These are phyloP conservation scores for Matsumyia berberina DNA, from an alignment of 2,888 invertebrate species.

Conservation along the genomic window DNA sequence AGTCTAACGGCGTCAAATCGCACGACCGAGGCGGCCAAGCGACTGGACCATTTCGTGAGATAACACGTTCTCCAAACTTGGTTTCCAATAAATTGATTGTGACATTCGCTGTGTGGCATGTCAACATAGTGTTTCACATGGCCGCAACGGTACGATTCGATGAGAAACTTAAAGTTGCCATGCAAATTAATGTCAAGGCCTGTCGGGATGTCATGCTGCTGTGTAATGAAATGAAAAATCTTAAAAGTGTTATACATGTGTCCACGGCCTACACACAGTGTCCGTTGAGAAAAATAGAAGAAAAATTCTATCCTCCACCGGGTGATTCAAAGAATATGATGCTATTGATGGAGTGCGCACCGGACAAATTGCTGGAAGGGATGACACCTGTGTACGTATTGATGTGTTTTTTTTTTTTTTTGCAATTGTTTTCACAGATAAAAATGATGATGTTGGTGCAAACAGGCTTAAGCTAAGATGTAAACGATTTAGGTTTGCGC, in stretches of 20 bases:
- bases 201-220: conserved; percentile 88
- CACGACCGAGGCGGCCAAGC: too few relatives aligned
- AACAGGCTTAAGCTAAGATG: too few relatives aligned
- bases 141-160: conserved; percentile 88
- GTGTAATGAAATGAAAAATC: conserved; percentile 86
- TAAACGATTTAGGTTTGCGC: too few relatives aligned
- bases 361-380: conserved; percentile 85
- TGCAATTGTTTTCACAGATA: too few relatives aligned
- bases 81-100: too few relatives aligned
- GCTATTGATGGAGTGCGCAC: conserved; percentile 85
- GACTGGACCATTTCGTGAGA: too few relatives aligned
- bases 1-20: too few relatives aligned
- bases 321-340: conserved; percentile 85
- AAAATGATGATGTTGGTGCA: too few relatives aligned
- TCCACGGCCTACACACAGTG: conserved; percentile 87
- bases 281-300: conserved; percentile 84
- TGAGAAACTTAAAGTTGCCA: conserved; percentile 89
- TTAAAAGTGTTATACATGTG: conserved; percentile 86
- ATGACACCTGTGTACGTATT: conserved; percentile 85
- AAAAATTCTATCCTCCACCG: conserved; percentile 86
- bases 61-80: too few relatives aligned
- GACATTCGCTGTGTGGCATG: too few relatives aligned
- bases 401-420: too few relatives aligned
- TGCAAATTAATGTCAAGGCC: conserved; percentile 90
- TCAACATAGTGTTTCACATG: conserved; percentile 86